These are phyloP conservation scores for Ptychadena robeensis DNA, from an alignment of 2,797 vertebrate genomes.

Conservation along the genomic window DNA sequence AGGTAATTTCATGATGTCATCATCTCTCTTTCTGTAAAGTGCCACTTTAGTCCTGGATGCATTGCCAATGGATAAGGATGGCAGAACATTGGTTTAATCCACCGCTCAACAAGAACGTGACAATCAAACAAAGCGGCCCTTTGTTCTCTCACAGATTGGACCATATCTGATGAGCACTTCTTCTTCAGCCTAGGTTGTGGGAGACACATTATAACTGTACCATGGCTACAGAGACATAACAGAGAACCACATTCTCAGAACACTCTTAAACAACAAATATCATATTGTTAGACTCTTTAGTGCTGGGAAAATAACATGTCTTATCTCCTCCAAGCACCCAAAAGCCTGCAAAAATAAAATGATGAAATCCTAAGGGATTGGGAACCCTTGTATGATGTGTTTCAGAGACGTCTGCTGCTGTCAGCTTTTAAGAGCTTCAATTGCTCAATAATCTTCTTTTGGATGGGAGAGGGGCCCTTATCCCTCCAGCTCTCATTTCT, in stretches of 20 bases:
- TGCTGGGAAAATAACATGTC: conserved; percentile 29
- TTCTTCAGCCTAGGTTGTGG: conserved; percentile 7
- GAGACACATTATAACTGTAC: conserved; percentile 19
- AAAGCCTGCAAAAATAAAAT: conserved; percentile 45
- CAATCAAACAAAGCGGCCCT: conserved; percentile 15
- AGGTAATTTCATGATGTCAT: not conserved
- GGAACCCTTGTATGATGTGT: conserved; percentile 42
- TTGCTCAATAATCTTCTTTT: conserved; percentile 57
- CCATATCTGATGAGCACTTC: not conserved
- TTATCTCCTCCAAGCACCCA: conserved; percentile 49
- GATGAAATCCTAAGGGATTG: conserved; percentile 38
- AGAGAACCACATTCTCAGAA: conserved; percentile 21
- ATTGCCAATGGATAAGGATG: not conserved
- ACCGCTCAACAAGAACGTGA: conserved; percentile 1
- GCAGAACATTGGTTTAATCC: conserved; percentile 1
- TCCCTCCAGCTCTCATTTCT: conserved; percentile 51
- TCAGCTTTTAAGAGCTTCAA: conserved; percentile 56
- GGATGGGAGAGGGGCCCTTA: conserved; percentile 54
- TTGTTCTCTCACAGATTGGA: not conserved
- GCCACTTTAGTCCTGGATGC: not conserved
- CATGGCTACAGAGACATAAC: conserved; percentile 48
- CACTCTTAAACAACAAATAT: conserved; percentile 38
- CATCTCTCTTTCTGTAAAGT: not conserved
- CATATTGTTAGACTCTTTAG: conserved; percentile 36
- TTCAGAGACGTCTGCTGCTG: conserved; percentile 53